Percentiles rank a stretch among this genome's conserved stretches.
These are phyloP conservation scores for Fregata magnificens DNA, from an alignment of 2,113 vertebrate genomes.

Conservation along the genomic window DNA sequence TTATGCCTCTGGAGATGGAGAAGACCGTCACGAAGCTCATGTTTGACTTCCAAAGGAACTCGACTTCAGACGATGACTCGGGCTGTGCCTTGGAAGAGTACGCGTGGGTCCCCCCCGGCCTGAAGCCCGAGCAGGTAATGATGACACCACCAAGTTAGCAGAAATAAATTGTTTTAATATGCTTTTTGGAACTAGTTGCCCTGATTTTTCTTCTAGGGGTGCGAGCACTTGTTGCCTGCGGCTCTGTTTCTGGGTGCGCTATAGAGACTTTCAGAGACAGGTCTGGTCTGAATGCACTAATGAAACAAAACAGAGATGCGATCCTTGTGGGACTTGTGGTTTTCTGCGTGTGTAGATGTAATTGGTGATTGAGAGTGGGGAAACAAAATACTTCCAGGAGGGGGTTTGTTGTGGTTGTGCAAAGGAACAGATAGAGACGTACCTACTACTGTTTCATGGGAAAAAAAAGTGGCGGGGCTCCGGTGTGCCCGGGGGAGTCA, in stretches of 20 bases:
- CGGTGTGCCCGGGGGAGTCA: background rate
- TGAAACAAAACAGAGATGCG: background rate
- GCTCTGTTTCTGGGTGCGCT: background rate
- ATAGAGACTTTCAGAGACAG: background rate
- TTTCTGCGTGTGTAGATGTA: background rate
- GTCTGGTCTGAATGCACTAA: background rate
- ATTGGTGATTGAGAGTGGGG: background rate
- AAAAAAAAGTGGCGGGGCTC: background rate
- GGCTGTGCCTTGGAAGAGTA: constrained; percentile 98
- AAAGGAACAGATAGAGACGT: background rate
- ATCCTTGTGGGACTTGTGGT: background rate
- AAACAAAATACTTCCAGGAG: background rate
- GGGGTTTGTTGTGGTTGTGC: background rate
- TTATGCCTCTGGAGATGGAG: constrained; percentile 98
- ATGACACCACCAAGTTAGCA: background rate
- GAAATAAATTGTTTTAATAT: background rate
- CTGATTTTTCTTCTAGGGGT: background rate
- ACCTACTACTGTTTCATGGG: background rate
- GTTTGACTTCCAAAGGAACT: constrained; percentile 99
- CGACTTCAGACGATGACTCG: constrained; percentile 94
- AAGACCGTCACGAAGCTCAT: constrained; percentile 98
- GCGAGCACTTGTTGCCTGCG: rapidly evolving
- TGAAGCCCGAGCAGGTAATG: constrained; percentile 96
- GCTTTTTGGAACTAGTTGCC: background rate
- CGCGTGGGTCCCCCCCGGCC: constrained; percentile 93